Conservation (phyloP, 2,888 invertebrate species). For the Apotomis betuletana region DNA sequence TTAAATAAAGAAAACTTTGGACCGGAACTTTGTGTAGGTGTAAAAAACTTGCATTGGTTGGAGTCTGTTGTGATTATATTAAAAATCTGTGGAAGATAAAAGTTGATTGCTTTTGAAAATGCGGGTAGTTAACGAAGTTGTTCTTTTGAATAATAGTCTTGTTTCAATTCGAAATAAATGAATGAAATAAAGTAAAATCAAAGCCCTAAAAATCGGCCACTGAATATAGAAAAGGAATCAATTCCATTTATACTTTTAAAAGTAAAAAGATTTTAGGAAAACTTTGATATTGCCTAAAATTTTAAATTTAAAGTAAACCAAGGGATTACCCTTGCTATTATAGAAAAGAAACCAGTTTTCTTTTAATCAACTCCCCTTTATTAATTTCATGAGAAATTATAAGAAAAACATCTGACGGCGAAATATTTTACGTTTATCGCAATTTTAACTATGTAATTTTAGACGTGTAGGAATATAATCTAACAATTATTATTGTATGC, state of each 20-base stretch:
- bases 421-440: too few species aligned
- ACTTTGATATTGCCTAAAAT: slow-evolving; percentile 3
- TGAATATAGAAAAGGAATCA: not conserved
- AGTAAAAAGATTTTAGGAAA: slow-evolving; percentile 2
- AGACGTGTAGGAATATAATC: too few species aligned
- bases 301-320: slow-evolving; percentile 68
- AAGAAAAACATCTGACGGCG: slow-evolving; percentile 14
- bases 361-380: slow-evolving; percentile 66
- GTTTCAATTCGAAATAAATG: not conserved
- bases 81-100: slow-evolving; percentile 6
- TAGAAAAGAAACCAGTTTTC: slow-evolving; percentile 71
- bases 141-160: slow-evolving; percentile 21
- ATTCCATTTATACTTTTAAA: not conserved
- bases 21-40: slow-evolving; percentile 12
- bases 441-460: too few species aligned
- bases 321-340: slow-evolving; percentile 70
- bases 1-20: slow-evolving; percentile 7
- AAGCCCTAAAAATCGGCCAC: not conserved
- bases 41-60: slow-evolving; percentile 22
- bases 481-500: too few species aligned
- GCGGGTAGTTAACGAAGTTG: slow-evolving; percentile 6
- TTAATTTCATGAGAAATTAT: slow-evolving; percentile 14
- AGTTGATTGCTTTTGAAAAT: slow-evolving; percentile 23
- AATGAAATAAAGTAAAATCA: not conserved
- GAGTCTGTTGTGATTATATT: slow-evolving; percentile 34